Conservation (phyloP, 2,113 vertebrate genomes). For the Spermophilus dauricus region DNA sequence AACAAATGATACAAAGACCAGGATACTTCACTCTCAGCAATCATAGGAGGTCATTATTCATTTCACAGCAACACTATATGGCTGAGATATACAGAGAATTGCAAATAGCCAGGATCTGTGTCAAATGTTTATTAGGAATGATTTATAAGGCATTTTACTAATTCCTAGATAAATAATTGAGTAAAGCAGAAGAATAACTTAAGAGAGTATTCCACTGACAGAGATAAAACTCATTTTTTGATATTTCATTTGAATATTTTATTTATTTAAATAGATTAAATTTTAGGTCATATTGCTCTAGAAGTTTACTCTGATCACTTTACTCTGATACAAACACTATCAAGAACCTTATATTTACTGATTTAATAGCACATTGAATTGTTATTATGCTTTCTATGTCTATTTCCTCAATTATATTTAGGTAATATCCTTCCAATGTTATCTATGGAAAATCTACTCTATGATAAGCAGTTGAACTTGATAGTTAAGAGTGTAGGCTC, state of each 20-base stretch:
- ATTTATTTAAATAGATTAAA: constrained; percentile 14
- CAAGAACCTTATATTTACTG: background rate
- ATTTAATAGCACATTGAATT: background rate
- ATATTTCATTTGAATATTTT: background rate
- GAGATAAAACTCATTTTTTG: background rate
- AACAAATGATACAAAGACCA: constrained; percentile 38
- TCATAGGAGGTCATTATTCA: background rate
- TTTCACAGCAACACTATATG: constrained; percentile 16
- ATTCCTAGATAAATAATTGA: background rate
- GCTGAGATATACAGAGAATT: background rate
- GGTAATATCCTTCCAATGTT: background rate
- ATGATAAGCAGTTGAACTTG: background rate
- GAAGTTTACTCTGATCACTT: background rate
- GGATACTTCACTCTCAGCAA: background rate
- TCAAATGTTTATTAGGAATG: constrained; percentile 34
- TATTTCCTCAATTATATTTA: background rate
- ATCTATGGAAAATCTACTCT: background rate
- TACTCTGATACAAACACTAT: background rate
- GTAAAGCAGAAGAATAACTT: background rate
- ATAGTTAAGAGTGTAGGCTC: background rate
- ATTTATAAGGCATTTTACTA: background rate
- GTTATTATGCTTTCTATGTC: background rate
- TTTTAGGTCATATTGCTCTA: background rate
- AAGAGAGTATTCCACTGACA: background rate
- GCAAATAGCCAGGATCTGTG: background rate